phyloP scores from a whole-genome alignment of 2,797 vertebrate genomes.

The Morelia viridis region DNA sequence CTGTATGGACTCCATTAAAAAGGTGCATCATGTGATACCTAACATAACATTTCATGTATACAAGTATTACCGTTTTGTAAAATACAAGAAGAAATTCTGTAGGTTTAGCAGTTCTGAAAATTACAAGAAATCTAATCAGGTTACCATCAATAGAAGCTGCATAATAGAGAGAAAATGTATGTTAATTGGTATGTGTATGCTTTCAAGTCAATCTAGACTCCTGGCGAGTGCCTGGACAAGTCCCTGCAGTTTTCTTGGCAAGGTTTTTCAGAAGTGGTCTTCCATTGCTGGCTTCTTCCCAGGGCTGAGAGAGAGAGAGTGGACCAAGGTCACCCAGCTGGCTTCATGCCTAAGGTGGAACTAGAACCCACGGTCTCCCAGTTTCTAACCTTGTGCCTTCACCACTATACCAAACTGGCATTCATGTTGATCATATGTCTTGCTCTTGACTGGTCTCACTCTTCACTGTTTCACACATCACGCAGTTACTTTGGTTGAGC shows the following conservation, averaged over 20 bases:
- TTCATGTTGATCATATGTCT: background rate
- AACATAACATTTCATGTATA: slow-evolving; percentile 17
- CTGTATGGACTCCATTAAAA: background rate
- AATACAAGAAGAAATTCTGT: slow-evolving; percentile 40
- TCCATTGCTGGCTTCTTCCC: background rate
- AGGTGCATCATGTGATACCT: background rate
- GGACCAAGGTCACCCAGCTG: background rate
- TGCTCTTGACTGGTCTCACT: background rate
- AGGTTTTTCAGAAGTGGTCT: background rate
- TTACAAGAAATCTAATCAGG: slow-evolving; percentile 23
- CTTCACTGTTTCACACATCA: background rate
- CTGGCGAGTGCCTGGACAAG: background rate
- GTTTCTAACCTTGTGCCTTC: background rate
- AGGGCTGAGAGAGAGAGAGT: background rate
- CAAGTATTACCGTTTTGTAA: slow-evolving; percentile 16
- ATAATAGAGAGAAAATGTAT: background rate
- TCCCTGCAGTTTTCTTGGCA: background rate
- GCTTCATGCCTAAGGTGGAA: background rate
- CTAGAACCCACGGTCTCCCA: background rate
- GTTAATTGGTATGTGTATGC: background rate
- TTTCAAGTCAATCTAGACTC: background rate
- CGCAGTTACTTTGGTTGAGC: background rate
- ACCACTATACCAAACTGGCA: background rate
- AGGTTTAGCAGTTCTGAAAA: slow-evolving; percentile 8
- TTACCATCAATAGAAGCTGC: background rate